Evolutionary conservation across 2,797 vertebrate species (phyloP), one percentile per base, ranked within the genome.

Genomic region (Erpetoichthys calabaricus): DNA sequence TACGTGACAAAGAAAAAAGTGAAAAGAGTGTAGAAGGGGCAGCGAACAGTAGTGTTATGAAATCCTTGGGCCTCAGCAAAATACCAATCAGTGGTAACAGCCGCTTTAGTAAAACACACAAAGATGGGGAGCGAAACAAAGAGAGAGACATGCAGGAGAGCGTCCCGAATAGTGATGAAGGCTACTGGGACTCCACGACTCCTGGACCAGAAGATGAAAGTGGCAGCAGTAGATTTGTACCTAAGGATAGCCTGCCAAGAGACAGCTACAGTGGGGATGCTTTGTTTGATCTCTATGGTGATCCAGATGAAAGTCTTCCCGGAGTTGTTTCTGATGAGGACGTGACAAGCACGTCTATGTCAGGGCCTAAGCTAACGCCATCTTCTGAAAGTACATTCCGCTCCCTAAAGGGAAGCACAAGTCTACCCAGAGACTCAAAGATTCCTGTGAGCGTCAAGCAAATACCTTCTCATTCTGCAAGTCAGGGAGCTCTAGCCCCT

Each of bases 121-220:
- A 78, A 68, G 81, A 81, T 54, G 72, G 78, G 52, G 68, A 73
- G 25, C 78, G 75, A 45, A 68, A 60, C 54, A 81, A 77, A 3
- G 90, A 89, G 49, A 80, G 88, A 57, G 91, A 92, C 59, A 83
- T 72, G 50, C 83, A 80, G 0, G 87, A 92, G 60, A 76, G 70
- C 1, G 62, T 81, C 4, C 90, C 91, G 7, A 93, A 72, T 60
- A 83, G 92, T 0, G 95, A 98, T 0, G 92, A 97, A 69, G 94
- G 94, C 55, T 96, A 94, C 79, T 94, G 94, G 92, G 96, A 96
- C 67, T 93, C 92, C 8, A 88, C 89, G 46, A 90, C 91, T 0
- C 91, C 92, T 0, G 94, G 91, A 7, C 90, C 89, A 0, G 91
- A 91, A 58, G 89, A 93, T 46, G 86, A 90, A 4, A 64, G 71